A percentile compares a stretch with the other conserved stretches of the same genome.
Conservation (phyloP, 2,113 vertebrate genomes). For the Romanogobio albipinnatus region DNA sequence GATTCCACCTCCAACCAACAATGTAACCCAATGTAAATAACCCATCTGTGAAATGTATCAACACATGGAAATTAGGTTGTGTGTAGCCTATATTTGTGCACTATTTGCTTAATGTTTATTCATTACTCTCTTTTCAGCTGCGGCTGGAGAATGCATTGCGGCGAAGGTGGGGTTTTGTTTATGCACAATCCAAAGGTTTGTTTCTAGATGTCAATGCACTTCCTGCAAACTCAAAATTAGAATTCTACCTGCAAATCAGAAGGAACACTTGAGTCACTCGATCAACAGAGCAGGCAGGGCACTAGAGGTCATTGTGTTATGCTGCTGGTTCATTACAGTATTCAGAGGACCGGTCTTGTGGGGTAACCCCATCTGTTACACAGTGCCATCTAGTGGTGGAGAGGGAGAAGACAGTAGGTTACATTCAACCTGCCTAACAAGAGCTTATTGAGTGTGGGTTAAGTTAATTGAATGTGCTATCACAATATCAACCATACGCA, state of each 20-base stretch:
- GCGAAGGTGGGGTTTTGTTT: constrained; percentile 9
- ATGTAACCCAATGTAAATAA: constrained; percentile 31
- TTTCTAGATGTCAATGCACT: constrained; percentile 34
- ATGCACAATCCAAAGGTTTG: constrained; percentile 16
- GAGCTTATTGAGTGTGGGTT: neutral
- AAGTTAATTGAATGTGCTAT: neutral
- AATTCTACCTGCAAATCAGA: constrained; percentile 43
- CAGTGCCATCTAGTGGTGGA: constrained; percentile 56
- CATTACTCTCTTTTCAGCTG: constrained; percentile 8
- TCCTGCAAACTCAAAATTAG: constrained; percentile 30
- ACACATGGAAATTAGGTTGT: constrained; percentile 44
- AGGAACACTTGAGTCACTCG: constrained; percentile 39
- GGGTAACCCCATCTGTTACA: constrained; percentile 41
- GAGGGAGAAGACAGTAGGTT: constrained; percentile 17
- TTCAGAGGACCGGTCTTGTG: neutral
- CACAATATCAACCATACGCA: neutral
- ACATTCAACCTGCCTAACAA: constrained; percentile 28
- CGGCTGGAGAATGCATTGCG: constrained; percentile 22
- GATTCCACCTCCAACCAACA: constrained; percentile 24
- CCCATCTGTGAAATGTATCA: constrained; percentile 48
- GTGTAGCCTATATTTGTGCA: constrained; percentile 42
- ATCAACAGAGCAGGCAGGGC: constrained; percentile 27
- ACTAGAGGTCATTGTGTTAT: constrained; percentile 32
- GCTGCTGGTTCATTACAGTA: constrained; percentile 9
- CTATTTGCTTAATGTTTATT: constrained; percentile 44